Conservation (phyloP, 2,113 vertebrate genomes). For the Ceyx cyanopectus region DNA sequence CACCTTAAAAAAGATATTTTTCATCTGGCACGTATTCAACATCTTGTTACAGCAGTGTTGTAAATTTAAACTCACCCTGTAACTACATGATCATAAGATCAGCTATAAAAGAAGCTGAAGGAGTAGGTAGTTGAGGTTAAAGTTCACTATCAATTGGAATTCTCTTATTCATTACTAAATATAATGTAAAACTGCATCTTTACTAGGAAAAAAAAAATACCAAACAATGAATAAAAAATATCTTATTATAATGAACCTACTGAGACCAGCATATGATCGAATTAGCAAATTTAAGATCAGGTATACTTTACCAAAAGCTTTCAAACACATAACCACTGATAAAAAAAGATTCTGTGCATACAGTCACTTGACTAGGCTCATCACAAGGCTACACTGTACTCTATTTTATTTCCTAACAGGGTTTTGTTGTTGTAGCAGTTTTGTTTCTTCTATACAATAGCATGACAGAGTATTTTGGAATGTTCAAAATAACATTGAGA, state of each 20-base stretch:
- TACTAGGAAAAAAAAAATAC: not conserved
- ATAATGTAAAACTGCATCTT: not conserved
- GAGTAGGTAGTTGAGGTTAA: not conserved
- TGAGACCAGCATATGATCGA: not conserved
- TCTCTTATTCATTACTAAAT: not conserved
- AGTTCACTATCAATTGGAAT: not conserved
- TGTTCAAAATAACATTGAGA: not conserved
- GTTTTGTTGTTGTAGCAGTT: not conserved
- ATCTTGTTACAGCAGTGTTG: not conserved
- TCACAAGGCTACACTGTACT: not conserved
- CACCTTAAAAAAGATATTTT: slow-evolving; percentile 16
- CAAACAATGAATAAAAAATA: not conserved
- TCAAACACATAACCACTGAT: not conserved
- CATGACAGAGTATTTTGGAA: not conserved
- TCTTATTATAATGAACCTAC: not conserved
- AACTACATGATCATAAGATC: not conserved
- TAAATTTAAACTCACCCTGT: slow-evolving; percentile 1
- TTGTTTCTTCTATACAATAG: not conserved
- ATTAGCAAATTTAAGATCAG: not conserved
- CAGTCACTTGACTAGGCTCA: not conserved
- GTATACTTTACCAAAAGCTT: not conserved
- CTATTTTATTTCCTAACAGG: not conserved
- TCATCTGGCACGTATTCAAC: slow-evolving; percentile 2
- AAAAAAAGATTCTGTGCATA: not conserved
- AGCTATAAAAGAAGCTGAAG: not conserved